Conservation (phyloP, 2,888 invertebrate species). For the Agrenia bidenticulata region DNA sequence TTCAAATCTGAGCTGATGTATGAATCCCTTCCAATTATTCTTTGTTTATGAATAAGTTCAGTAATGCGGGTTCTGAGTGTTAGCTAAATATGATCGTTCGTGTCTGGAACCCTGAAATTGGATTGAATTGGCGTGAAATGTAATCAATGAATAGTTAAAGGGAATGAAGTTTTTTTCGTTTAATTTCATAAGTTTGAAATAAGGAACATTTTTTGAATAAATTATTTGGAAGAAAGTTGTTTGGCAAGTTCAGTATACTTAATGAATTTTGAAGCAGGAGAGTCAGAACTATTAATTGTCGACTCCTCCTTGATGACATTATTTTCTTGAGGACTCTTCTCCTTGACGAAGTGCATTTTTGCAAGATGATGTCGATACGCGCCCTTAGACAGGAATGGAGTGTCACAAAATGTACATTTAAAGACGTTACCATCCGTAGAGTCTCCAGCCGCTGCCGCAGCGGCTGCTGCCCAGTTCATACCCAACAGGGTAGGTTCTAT, state of each 20-base stretch:
- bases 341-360: slow-evolving; percentile 93
- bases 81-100: no score
- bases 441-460: slow-evolving; percentile 9
- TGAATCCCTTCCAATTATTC: no score
- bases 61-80: no score
- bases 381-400: slow-evolving; percentile 93
- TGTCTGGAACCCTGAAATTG: no score
- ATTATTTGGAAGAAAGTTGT: slow-evolving; percentile 92
- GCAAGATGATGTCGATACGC: slow-evolving; percentile 94
- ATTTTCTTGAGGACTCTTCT: slow-evolving; percentile 47
- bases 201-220: background rate
- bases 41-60: no score
- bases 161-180: slow-evolving; percentile 11
- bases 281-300: slow-evolving; percentile 63
- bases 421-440: slow-evolving; percentile 60
- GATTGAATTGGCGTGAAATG: no score
- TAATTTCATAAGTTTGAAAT: slow-evolving; percentile 11
- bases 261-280: slow-evolving; percentile 94
- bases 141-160: background rate
- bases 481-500: slow-evolving; percentile 18
- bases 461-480: slow-evolving; percentile 25
- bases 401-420: slow-evolving; percentile 93
- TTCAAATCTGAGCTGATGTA: no score
- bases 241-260: slow-evolving; percentile 98
- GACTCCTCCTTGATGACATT: slow-evolving; percentile 54